phyloP scores from a whole-genome alignment of 2,888 invertebrate species.

The Drosophila pseudotakahashii region DNA sequence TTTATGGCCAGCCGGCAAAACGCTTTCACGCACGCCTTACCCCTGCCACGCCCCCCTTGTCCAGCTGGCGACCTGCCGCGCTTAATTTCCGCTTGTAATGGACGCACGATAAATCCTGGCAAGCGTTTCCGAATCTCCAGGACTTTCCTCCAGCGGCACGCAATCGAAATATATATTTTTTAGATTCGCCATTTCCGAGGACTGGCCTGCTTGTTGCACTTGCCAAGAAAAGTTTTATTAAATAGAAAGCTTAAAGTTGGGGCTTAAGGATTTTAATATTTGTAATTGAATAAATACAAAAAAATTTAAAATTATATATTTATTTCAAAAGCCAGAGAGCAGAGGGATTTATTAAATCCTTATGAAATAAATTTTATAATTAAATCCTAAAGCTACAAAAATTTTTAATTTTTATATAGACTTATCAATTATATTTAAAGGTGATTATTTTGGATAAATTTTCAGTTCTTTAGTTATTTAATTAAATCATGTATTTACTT shows the following conservation, averaged over 20 bases:
- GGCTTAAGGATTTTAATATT: too few relatives aligned
- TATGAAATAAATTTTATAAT: too few relatives aligned
- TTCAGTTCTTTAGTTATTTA: background rate
- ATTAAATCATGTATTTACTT: background rate
- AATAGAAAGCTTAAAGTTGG: background rate
- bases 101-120: constrained; percentile 80
- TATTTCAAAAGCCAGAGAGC: too few relatives aligned
- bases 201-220: constrained; percentile 31
- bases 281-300: too few relatives aligned
- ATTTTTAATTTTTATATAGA: too few relatives aligned
- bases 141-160: constrained; percentile 48
- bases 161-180: constrained; percentile 60
- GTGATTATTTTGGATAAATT: too few relatives aligned
- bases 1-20: constrained; percentile 64
- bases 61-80: constrained; percentile 72
- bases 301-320: too few relatives aligned
- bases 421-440: too few relatives aligned
- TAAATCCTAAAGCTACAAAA: too few relatives aligned
- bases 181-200: constrained; percentile 24
- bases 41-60: constrained; percentile 5
- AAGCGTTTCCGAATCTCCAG: constrained; percentile 63
- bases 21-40: constrained; percentile 77
- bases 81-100: constrained; percentile 82
- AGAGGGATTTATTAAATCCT: too few relatives aligned
- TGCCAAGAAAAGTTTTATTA: background rate